Conservation (phyloP, 2,797 vertebrate species). For the Silurus lanzhouensis region DNA sequence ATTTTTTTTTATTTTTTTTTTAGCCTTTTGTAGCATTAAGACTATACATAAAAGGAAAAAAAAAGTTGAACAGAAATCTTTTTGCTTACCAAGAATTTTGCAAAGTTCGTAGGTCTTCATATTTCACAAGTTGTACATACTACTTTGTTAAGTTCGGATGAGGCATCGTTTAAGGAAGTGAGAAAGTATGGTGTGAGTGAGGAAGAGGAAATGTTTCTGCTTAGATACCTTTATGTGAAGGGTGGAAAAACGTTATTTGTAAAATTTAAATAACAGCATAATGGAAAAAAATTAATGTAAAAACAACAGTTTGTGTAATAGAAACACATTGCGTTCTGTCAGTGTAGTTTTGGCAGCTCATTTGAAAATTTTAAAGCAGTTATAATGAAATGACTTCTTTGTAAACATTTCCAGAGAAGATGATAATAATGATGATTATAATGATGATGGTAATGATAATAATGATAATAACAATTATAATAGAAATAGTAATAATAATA, state of each 20-base stretch:
- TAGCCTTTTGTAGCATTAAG: not conserved
- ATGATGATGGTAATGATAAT: not conserved
- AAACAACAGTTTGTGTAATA: not conserved
- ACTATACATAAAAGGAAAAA: not conserved
- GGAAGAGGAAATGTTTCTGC: not conserved
- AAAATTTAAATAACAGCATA: not conserved
- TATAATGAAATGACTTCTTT: not conserved
- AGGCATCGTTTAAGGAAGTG: not conserved
- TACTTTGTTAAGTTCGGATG: not conserved
- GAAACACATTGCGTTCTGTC: not conserved
- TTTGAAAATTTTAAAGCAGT: not conserved
- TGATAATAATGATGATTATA: not conserved
- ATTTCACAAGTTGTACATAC: not conserved
- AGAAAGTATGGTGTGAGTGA: too few relatives aligned
- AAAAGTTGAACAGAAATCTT: not conserved
- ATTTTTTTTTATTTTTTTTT: not conserved
- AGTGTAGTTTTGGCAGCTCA: too few relatives aligned
- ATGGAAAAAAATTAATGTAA: not conserved
- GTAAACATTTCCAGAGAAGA: not conserved
- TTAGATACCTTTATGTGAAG: too few relatives aligned
- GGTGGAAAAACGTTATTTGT: too few relatives aligned
- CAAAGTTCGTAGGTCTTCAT: not conserved
- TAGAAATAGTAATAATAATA: not conserved
- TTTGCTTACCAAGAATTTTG: conserved; percentile 29
- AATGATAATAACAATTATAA: not conserved